These are phyloP conservation scores for Rotaria magnacalcarata DNA, from an alignment of 2,888 invertebrate species.

Conservation along the genomic window DNA sequence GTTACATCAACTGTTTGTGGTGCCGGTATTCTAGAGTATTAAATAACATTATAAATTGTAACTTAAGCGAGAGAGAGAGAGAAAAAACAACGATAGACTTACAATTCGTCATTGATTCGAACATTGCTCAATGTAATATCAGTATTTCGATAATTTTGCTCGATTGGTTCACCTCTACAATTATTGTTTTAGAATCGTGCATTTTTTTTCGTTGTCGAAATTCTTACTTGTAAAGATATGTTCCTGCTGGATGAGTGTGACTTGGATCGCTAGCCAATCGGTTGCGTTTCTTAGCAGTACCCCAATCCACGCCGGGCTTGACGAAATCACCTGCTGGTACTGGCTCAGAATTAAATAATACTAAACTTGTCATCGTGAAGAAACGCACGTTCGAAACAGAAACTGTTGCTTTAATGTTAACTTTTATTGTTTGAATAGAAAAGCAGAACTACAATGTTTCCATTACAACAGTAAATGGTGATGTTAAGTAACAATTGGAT, in stretches of 20 bases:
- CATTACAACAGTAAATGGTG: too few species aligned
- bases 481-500: too few species aligned
- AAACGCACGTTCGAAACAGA: too few species aligned
- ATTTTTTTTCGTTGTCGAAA: background rate
- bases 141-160: conserved; percentile 54
- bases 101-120: conserved; percentile 56
- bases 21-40: conserved; percentile 27
- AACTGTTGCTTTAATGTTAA: too few species aligned
- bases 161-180: conserved; percentile 50
- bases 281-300: background rate
- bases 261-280: background rate
- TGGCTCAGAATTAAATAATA: background rate
- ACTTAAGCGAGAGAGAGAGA: too few species aligned
- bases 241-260: background rate
- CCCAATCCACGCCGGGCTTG: background rate
- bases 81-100: conserved; percentile 48
- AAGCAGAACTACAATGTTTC: too few species aligned
- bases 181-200: too few species aligned
- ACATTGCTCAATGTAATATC: conserved; percentile 54
- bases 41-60: background rate
- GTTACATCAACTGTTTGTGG: conserved; percentile 39
- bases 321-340: background rate
- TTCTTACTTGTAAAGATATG: background rate
- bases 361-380: background rate
- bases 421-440: too few species aligned